Evolutionary conservation across 2,113 vertebrate species (phyloP), one percentile per base, ranked within the genome.

Genomic region (Spea multiplicata): DNA sequence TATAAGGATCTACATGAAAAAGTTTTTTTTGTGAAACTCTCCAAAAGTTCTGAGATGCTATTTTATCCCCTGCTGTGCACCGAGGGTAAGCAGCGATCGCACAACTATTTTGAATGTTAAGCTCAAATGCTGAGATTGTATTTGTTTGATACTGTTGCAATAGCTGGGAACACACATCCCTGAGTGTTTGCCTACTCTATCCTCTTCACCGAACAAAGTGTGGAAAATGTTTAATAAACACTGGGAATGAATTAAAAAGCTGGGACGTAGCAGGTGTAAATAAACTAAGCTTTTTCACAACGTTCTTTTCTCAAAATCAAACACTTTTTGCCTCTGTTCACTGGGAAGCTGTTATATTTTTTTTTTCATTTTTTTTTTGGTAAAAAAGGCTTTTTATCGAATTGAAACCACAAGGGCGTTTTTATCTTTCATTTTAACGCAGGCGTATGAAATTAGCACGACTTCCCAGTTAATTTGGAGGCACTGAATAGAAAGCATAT

Each of bases 141-240:
- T 45, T 50, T 53, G 69, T 71, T 71, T 71, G 69, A 13, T 71
- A 16, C 48, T 44, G 48, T 71, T 71, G 16, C 49, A 52, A 17
- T 8, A 53, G 16, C 69, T 71, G 69, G 69, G 49, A 71, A 71
- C 69, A 53, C 69, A 71, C 69, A 48, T 71, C 47, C 69, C 69
- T 0, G 10, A 53, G 69, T 71, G 69, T 71, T 71, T 71, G 47
- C 69, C 50, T 52, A 71, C 66, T 68, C 66, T 68, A 30, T 47
- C 30, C 30, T 30, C n/a, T 30, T 12, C 14, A 45, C 66, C n/a
- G 45, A 47, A 13, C 50, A 52, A 71, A 53, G 69, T 53, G 48
- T 71, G 8, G 69, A 53, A 52, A 52, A n/a, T 71, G 69, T 71
- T 71, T 71, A 71, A 71, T 49, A 71, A 71, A 71, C 47, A 71